These are phyloP conservation scores for Cynaeus angustus DNA, from an alignment of 2,888 invertebrate genomes.

Conservation along the genomic window DNA sequence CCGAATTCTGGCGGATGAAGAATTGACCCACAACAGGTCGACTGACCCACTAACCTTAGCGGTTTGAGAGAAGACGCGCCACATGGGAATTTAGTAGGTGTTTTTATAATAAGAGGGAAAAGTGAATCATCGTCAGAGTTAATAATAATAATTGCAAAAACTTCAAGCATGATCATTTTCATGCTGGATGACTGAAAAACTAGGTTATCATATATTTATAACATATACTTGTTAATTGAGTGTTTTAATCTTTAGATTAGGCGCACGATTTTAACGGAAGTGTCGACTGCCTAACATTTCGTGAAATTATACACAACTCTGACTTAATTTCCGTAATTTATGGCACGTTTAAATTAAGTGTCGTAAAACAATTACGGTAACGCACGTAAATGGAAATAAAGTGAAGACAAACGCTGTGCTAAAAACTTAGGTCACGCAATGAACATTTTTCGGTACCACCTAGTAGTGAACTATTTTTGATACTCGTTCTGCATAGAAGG, in stretches of 20 bases:
- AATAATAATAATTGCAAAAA: not conserved
- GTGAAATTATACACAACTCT: not conserved
- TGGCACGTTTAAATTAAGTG: not conserved
- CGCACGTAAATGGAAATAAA: constrained; percentile 1
- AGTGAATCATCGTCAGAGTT: constrained; percentile 19
- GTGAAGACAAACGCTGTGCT: constrained; percentile 2
- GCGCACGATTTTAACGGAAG: not conserved
- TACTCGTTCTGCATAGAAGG: constrained; percentile 26
- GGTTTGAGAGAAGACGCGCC: constrained; percentile 6
- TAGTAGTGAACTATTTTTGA: not conserved
- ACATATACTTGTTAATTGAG: no score
- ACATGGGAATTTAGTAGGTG: constrained; percentile 25
- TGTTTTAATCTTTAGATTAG: not conserved
- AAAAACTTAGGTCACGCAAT: constrained; percentile 14
- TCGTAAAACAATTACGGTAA: not conserved
- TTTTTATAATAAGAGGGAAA: constrained; percentile 27
- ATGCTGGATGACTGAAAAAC: no score
- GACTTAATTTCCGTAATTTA: not conserved
- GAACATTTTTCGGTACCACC: constrained; percentile 6
- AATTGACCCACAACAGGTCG: constrained; percentile 44
- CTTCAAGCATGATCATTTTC: no score
- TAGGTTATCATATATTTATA: no score
- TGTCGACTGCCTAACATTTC: not conserved
- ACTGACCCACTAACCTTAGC: constrained; percentile 45
- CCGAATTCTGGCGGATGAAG: constrained; percentile 36